phyloP scores from a whole-genome alignment of 35 echinoderm and acorn worm genomes.

The Stichopus chloronotus region DNA sequence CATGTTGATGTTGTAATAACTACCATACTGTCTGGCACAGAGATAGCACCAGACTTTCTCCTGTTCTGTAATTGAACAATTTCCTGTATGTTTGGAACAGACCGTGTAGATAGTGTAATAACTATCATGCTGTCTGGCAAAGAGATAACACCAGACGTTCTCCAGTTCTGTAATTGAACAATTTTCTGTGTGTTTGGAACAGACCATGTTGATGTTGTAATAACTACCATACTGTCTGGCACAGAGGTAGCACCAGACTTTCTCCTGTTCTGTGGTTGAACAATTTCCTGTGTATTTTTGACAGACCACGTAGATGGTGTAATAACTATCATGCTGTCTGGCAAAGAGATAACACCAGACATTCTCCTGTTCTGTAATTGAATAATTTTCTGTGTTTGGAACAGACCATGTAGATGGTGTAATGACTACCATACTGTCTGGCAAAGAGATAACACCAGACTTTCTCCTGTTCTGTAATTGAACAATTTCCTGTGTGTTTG shows the following conservation, averaged over 20 bases:
- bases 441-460: no score
- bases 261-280: neutral
- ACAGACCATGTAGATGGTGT: no score
- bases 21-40: neutral
- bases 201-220: no score
- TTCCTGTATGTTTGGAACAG: neutral
- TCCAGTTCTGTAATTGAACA: neutral
- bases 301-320: no score
- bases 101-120: neutral
- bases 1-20: neutral
- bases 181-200: neutral
- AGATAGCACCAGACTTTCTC: neutral
- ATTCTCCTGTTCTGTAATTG: no score
- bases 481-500: no score
- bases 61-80: neutral
- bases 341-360: neutral
- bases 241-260: neutral
- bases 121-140: neutral
- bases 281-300: no score
- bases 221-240: no score
- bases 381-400: no score
- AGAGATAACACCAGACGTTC: slow-evolving; percentile 21
- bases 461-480: no score
- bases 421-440: no score
- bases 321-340: no score